Percentiles rank a stretch among this genome's conserved stretches.
Evolutionary conservation across 2,113 vertebrate genomes (phyloP).

Genomic region (Chrysemys picta): DNA sequence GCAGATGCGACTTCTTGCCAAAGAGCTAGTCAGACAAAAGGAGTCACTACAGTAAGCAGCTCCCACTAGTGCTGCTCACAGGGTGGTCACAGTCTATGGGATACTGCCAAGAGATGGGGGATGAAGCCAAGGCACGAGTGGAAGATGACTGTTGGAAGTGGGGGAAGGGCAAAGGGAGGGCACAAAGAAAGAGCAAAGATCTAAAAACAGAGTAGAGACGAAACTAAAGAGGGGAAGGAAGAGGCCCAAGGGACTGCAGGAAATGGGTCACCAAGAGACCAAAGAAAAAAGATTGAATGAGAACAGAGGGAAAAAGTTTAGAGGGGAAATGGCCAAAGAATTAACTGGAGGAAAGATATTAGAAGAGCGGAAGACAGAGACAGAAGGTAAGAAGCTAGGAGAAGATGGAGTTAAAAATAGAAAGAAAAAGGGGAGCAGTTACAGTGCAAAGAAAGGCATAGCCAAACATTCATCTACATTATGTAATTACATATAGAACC

Average conservation of each 20-base stretch:
- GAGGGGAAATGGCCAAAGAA: too few relatives aligned
- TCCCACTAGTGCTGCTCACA: too few relatives aligned
- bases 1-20: neutral
- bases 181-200: neutral
- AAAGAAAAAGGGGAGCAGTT: neutral
- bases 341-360: neutral
- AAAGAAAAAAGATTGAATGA: neutral
- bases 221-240: neutral
- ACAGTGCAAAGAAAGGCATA: neutral
- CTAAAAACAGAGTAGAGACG: neutral
- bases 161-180: neutral
- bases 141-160: neutral
- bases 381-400: neutral
- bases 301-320: neutral
- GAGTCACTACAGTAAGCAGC: neutral
- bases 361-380: neutral
- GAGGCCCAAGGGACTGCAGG: rapidly evolving
- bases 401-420: neutral
- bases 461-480: neutral
- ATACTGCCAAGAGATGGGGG: too few relatives aligned
- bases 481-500: rapidly evolving
- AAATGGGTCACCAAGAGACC: neutral
- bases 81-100: too few relatives aligned
- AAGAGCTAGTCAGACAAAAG: neutral
- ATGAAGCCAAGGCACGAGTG: neutral